phyloP scores from a whole-genome alignment of 2,113 vertebrate genomes.

The Upupa epops region DNA sequence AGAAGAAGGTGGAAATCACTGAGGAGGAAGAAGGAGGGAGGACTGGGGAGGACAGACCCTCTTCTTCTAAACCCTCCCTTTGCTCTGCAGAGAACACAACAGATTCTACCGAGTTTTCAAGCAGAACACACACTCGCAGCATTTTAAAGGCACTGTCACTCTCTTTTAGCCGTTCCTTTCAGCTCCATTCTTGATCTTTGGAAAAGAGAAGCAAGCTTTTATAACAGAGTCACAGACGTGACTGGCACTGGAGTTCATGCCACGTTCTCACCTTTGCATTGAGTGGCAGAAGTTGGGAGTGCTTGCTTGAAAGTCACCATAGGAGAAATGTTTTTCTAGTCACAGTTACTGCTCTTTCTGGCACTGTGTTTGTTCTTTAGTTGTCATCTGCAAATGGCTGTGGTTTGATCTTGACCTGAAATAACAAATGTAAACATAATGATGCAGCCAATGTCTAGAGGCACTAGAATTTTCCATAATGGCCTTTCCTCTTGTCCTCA shows the following conservation, averaged over 20 bases:
- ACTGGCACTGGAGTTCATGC: not conserved
- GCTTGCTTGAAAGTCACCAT: not conserved
- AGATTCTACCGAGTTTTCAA: too few relatives aligned
- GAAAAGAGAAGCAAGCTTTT: not conserved
- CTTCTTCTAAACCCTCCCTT: too few relatives aligned
- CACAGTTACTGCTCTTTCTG: not conserved
- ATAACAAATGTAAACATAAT: constrained; percentile 28
- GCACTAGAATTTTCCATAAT: not conserved
- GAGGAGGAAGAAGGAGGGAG: too few relatives aligned
- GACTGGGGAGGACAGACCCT: too few relatives aligned
- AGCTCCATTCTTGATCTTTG: constrained; percentile 14
- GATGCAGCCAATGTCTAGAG: constrained; percentile 7
- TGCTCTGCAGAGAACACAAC: too few relatives aligned
- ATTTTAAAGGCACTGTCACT: constrained; percentile 26
- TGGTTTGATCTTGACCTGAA: constrained; percentile 18
- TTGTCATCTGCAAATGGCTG: not conserved
- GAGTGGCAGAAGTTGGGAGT: constrained; percentile 2
- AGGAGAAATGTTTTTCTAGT: not conserved
- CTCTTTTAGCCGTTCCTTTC: constrained; percentile 41
- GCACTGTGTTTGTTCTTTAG: not conserved
- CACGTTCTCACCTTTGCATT: constrained; percentile 5
- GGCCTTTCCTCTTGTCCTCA: not conserved
- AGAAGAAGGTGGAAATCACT: too few relatives aligned
- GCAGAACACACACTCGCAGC: not conserved
- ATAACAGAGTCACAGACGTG: constrained; percentile 20